phyloP scores from a whole-genome alignment of 2,888 invertebrate genomes.

The Emmelina monodactyla region DNA sequence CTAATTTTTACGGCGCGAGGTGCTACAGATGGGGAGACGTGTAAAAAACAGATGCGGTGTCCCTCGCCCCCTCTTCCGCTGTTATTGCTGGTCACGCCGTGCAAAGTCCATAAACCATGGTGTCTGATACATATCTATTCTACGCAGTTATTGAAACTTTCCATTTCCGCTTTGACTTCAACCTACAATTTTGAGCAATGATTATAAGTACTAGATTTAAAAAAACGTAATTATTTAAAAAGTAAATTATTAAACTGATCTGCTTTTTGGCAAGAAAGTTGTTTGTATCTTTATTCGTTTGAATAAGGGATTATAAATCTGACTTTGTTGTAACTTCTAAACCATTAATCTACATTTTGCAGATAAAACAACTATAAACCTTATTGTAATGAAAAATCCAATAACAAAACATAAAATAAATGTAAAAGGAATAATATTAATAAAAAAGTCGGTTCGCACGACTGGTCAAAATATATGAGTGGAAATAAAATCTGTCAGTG shows the following conservation, averaged over 20 bases:
- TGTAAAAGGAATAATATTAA: slow-evolving; percentile 23
- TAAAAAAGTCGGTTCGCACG: slow-evolving; percentile 39
- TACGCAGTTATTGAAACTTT: slow-evolving; percentile 39
- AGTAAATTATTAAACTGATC: too few relatives aligned
- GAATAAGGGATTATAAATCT: too few relatives aligned
- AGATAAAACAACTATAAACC: too few relatives aligned
- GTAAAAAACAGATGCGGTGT: slow-evolving; percentile 71
- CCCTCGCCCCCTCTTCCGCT: slow-evolving; percentile 34
- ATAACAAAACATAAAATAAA: too few relatives aligned
- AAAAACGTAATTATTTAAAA: too few relatives aligned
- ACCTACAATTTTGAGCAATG: too few relatives aligned
- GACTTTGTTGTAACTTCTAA: too few relatives aligned
- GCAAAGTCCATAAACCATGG: slow-evolving; percentile 53
- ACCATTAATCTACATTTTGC: too few relatives aligned
- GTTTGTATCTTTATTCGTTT: too few relatives aligned
- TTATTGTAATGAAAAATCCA: too few relatives aligned
- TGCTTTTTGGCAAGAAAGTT: too few relatives aligned
- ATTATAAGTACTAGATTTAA: too few relatives aligned
- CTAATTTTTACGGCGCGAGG: slow-evolving; percentile 27
- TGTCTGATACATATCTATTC: slow-evolving; percentile 32
- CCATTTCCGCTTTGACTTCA: slow-evolving; percentile 24
- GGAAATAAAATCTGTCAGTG: slow-evolving; percentile 60
- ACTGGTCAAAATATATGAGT: slow-evolving; percentile 48
- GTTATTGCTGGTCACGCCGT: slow-evolving; percentile 46
- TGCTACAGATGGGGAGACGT: slow-evolving; percentile 46